Percentiles rank a stretch among this genome's conserved stretches.
Conservation (phyloP, 2,888 invertebrate species). For the Aphidius colemani region DNA sequence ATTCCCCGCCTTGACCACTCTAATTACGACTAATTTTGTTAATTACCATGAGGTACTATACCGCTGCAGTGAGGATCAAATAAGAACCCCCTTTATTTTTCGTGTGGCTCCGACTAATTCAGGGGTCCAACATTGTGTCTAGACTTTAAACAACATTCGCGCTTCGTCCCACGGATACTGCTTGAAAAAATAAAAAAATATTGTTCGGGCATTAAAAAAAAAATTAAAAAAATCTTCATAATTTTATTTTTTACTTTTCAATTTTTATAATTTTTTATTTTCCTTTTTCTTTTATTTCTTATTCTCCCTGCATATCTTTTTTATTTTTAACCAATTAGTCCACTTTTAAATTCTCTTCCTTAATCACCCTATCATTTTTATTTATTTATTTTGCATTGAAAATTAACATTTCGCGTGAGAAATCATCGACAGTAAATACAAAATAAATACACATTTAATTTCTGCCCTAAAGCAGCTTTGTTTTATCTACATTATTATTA, state of each 20-base stretch:
- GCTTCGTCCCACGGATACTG: conserved; percentile 39
- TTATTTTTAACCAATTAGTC: too few species aligned
- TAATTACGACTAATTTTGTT: conserved; percentile 59
- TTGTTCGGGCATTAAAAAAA: too few species aligned
- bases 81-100: conserved; percentile 44
- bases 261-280: conserved; percentile 42
- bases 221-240: conserved; percentile 18
- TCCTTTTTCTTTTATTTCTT: conserved; percentile 27
- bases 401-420: too few species aligned
- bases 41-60: conserved; percentile 48
- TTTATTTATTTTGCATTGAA: too few species aligned
- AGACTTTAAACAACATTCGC: conserved; percentile 59
- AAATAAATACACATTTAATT: too few species aligned
- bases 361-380: too few species aligned
- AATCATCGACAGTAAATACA: too few species aligned
- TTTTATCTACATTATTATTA: too few species aligned
- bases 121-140: conserved; percentile 57
- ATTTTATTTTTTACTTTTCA: conserved; percentile 37
- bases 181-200: conserved; percentile 10
- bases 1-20: conserved; percentile 40
- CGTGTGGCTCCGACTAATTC: conserved; percentile 52
- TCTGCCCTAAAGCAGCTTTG: too few species aligned
- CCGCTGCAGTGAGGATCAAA: conserved; percentile 1
- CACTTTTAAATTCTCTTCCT: too few species aligned
- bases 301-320: too few species aligned